Evolutionary conservation across 2,888 invertebrate species (phyloP), one percentile per base, ranked within the genome.

Genomic region (Agonopterix arenella): DNA sequence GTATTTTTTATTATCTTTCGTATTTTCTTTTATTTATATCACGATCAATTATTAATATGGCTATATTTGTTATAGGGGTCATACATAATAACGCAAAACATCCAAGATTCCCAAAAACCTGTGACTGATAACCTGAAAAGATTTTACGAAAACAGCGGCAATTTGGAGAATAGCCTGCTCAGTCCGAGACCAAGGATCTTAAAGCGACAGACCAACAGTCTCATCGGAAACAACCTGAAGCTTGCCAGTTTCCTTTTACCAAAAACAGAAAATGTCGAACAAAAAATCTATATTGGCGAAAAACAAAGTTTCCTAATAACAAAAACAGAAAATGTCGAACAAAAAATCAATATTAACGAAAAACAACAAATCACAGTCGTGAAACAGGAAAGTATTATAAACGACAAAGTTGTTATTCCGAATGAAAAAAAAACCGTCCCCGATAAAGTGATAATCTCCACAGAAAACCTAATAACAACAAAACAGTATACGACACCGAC

Each of bases 61-160:
- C 44, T 49, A 50, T 54, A 45, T 13, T 46, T 49, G 40, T 80
- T 78, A 43, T 73, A 88, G 86, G 70, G 73, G 56, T 74, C 82
- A n/a, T 84, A 76, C 57, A 68, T 81, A 48, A 60, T 85, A 51
- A 62, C 83, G 41, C 75, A 75, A 56, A 75, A 62, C 55, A 69
- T 58, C 53, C 63, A 73, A 51, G 73, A 72, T 37, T 65, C 65
- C 51, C 64, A 70, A 18, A 80, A 79, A 61, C 80, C 84, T 47
- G 67, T 77, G n/a, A 73, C 74, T 59, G 79, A 82, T 73, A 88
- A 78, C 76, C 78, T 89, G 70, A 86, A 84, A 78, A 73, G 75
- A 53, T 89, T 85, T 64, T 89, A 88, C 61, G 88, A 89, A 73
- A 89, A 75, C 68, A 88, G 86, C 76, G 88, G 85, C 58, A 85